These are phyloP conservation scores for Pollenia amentaria DNA, from an alignment of 2,888 invertebrate species.

Conservation along the genomic window DNA sequence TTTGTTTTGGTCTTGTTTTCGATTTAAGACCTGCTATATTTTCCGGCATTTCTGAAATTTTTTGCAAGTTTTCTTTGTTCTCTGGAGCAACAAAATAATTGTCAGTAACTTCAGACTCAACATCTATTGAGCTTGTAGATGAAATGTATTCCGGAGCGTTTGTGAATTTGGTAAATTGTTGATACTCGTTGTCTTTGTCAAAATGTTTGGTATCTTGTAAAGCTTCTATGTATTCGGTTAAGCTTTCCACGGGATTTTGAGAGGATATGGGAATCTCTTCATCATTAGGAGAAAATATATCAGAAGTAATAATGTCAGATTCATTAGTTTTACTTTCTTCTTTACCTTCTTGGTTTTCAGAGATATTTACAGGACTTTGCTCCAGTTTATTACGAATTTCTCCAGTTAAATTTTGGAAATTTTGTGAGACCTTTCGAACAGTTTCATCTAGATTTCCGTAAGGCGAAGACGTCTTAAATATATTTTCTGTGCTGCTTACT, in stretches of 20 bases:
- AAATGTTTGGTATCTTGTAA: not conserved
- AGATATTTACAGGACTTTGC: not conserved
- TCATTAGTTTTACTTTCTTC: not conserved
- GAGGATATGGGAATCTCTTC: not conserved
- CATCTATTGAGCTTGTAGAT: not conserved
- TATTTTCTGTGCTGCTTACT: not conserved
- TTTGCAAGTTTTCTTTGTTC: not conserved
- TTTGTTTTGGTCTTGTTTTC: not conserved
- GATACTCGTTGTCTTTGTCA: not conserved
- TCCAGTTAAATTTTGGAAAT: not conserved
- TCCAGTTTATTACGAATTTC: not conserved
- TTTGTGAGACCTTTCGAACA: not conserved
- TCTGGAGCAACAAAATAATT: not conserved
- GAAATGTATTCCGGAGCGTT: not conserved
- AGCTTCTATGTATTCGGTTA: not conserved
- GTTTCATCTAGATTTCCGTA: not conserved
- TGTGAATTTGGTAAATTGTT: not conserved
- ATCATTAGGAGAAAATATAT: not conserved
- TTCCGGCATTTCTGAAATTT: not conserved
- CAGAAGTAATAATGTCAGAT: not conserved
- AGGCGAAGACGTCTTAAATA: no score
- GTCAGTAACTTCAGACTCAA: not conserved
- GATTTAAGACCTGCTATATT: not conserved
- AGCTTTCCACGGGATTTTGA: not conserved
- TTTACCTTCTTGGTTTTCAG: not conserved